Evolutionary conservation across 1,140 invertebrate species (phyloP), one percentile per base, ranked within the genome.

Genomic region (Lasioglossum baleicum): DNA sequence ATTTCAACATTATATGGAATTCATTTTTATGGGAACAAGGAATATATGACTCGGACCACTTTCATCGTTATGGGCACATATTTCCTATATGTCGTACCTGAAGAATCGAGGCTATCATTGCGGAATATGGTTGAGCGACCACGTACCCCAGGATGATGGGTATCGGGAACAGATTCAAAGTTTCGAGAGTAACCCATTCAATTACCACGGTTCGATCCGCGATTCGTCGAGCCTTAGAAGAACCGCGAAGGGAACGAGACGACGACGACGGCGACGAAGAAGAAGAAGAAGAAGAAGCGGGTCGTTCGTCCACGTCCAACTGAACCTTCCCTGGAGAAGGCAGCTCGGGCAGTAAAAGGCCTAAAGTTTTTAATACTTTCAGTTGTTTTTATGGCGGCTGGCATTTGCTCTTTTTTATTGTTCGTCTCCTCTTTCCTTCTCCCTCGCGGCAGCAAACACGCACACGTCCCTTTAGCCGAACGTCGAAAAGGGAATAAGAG

Each of bases 311-410:
- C 56, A 56, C 82, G 51, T 61, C 74, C 73, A 74, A 73, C 74
- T 58, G 74, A 67, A 80, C 80, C 56, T 63, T 58, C 51, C 51
- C 56, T 53, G 61, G 51, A 67, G 74, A 70, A 69, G 63, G 75
- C 80, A 84, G 83, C 61, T 68, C 67, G 63, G 77, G 88, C 88
- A 88, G 90, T 91, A 89, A 91, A 91, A 91, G 88, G 82, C 86
- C 85, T 86, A 88, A 89, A 88, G 83, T 91, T 92, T 93, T 93
- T 93, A 92, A 92, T 93, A 92, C 91, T 93, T 92, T 92, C 88
- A 89, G 89, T 92, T 90, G 91, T 92, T 92, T 93, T 93, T 92
- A 92, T 92, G 91, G 89, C 90, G 88, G 86, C 86, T 88, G 89
- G 89, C 86, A 89, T 88, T 90, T 82, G 88, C 88, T 89, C 87